These are phyloP conservation scores for Psittacula echo DNA, from an alignment of 2,797 vertebrate species.

Conservation along the genomic window DNA sequence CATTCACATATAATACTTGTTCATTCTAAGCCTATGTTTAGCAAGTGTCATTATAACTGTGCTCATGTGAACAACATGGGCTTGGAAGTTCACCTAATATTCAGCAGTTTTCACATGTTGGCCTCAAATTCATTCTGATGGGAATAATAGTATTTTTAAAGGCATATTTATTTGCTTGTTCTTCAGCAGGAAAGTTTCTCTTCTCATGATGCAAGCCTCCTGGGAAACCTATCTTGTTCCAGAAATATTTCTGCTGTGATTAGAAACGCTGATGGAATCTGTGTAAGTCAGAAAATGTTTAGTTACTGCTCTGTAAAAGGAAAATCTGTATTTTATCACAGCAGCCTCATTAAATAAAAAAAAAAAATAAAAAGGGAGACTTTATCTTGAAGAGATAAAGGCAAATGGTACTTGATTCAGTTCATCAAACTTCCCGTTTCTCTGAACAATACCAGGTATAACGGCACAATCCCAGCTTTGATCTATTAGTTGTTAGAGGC, in stretches of 20 bases:
- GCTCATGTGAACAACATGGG: background rate
- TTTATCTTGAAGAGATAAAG: background rate
- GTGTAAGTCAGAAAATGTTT: constrained; percentile 69
- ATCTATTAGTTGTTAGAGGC: background rate
- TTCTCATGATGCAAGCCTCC: background rate
- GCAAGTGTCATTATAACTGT: background rate
- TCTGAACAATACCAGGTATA: background rate
- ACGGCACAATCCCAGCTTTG: background rate
- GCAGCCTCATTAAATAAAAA: background rate
- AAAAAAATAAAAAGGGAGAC: background rate
- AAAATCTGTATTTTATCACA: constrained; percentile 61
- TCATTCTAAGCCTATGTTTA: background rate
- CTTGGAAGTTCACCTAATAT: background rate
- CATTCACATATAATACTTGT: background rate
- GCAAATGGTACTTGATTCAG: background rate
- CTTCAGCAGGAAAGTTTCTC: background rate
- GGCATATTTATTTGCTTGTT: background rate
- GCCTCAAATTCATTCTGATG: background rate
- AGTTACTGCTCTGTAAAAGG: constrained; percentile 53
- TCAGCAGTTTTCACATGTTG: background rate
- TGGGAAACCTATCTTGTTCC: constrained; percentile 53
- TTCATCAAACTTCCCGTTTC: background rate
- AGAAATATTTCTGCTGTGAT: constrained; percentile 70
- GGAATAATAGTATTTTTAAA: background rate
- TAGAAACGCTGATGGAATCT: constrained; percentile 65